These are phyloP conservation scores for Tupaia chinensis DNA, from an alignment of 2,113 vertebrate species.

Conservation along the genomic window DNA sequence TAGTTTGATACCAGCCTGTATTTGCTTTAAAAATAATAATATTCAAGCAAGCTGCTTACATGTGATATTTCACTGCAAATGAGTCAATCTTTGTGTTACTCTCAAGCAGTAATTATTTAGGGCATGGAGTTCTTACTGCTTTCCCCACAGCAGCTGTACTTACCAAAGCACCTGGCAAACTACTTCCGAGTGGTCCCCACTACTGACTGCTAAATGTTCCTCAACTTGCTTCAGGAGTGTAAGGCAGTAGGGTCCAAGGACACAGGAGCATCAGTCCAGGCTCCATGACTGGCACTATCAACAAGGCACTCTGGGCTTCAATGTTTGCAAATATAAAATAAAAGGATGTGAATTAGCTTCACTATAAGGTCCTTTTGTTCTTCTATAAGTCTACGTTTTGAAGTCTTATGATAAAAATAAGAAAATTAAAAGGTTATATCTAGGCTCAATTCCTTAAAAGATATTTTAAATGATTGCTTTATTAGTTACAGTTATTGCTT, in stretches of 20 bases:
- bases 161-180: neutral
- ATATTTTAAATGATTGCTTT: neutral
- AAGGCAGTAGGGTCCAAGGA: neutral
- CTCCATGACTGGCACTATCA: neutral
- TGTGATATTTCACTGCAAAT: slow-evolving; percentile 33
- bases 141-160: neutral
- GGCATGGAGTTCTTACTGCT: neutral
- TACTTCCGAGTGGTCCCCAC: neutral
- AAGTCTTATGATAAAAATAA: neutral
- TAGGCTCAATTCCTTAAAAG: neutral
- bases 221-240: neutral
- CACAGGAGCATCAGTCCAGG: fast-evolving
- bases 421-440: neutral
- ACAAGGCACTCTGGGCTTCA: neutral
- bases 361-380: neutral
- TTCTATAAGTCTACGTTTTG: neutral
- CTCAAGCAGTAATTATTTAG: slow-evolving; percentile 45
- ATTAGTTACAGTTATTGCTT: slow-evolving; percentile 5
- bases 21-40: slow-evolving; percentile 37
- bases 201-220: neutral
- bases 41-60: neutral
- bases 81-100: neutral
- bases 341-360: neutral
- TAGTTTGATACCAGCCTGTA: slow-evolving; percentile 27
- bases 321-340: neutral